Evolutionary conservation across 2,797 vertebrate species (phyloP).

Genomic region (Psittacula echo): DNA sequence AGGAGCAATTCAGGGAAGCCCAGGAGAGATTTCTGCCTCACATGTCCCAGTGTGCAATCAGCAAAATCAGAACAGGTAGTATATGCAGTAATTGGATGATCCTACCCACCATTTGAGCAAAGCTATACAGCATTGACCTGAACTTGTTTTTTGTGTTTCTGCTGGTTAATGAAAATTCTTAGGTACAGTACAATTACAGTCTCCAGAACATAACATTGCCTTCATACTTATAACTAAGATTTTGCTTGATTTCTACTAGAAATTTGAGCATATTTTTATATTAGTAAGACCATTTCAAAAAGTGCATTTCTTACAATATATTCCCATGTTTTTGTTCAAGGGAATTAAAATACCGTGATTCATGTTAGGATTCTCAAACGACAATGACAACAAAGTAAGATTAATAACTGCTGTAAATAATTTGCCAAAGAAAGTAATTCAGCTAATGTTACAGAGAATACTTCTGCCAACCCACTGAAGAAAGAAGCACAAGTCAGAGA

Average conservation of each 20-base stretch:
- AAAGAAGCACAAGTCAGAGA: background rate
- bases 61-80: background rate
- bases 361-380: background rate
- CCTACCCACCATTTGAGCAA: fast-evolving
- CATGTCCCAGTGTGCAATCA: background rate
- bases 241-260: background rate
- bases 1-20: background rate
- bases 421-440: constrained; percentile 24
- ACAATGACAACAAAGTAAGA: constrained; percentile 18
- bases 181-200: fast-evolving
- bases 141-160: background rate
- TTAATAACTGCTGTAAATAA: constrained; percentile 17
- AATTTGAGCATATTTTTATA: background rate
- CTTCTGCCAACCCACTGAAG: constrained; percentile 1
- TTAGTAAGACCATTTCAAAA: background rate
- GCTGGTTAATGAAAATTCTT: background rate
- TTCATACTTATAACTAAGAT: background rate
- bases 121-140: fast-evolving
- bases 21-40: background rate
- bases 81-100: fast-evolving
- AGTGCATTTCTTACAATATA: background rate
- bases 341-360: background rate
- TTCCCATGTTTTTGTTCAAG: background rate
- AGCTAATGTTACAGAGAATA: constrained; percentile 15
- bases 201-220: background rate